A percentile compares a stretch with the other conserved stretches of the same genome.
These are phyloP conservation scores for Dreissena polymorpha DNA, from an alignment of 1,140 invertebrate genomes.

Conservation along the genomic window DNA sequence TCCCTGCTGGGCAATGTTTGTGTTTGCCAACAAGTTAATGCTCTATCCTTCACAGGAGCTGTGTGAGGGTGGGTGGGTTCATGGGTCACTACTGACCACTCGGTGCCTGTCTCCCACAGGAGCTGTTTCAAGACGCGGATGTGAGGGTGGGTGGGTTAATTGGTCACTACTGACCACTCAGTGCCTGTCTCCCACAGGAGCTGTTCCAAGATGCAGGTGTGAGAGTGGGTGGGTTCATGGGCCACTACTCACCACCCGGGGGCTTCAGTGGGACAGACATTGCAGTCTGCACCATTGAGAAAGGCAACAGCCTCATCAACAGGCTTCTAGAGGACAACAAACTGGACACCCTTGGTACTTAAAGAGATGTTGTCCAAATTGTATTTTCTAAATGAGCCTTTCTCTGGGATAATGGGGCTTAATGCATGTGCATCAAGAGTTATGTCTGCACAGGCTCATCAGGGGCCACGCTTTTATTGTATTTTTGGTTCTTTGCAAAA, in stretches of 20 bases:
- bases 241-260: slow-evolving; percentile 91
- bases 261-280: slow-evolving; percentile 92
- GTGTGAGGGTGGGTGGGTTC: too few species aligned
- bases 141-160: too few species aligned
- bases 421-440: background rate
- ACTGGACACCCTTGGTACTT: slow-evolving; percentile 76
- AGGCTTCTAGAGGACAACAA: slow-evolving; percentile 81
- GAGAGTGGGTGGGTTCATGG: slow-evolving; percentile 97
- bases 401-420: background rate
- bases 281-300: slow-evolving; percentile 99
- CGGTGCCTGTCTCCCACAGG: too few species aligned
- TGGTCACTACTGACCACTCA: too few species aligned
- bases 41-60: too few species aligned
- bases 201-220: slow-evolving; percentile 91
- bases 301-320: slow-evolving; percentile 97
- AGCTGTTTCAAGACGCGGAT: too few species aligned
- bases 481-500: too few species aligned
- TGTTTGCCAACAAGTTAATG: too few species aligned
- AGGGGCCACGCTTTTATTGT: background rate
- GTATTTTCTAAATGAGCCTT: background rate
- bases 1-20: too few species aligned
- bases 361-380: background rate
- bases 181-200: slow-evolving; percentile 83
- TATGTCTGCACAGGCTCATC: background rate
- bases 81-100: too few species aligned